A percentile compares a stretch with the other conserved stretches of the same genome.
phyloP scores from a whole-genome alignment of 2,113 vertebrate species.

The Mus pahari region DNA sequence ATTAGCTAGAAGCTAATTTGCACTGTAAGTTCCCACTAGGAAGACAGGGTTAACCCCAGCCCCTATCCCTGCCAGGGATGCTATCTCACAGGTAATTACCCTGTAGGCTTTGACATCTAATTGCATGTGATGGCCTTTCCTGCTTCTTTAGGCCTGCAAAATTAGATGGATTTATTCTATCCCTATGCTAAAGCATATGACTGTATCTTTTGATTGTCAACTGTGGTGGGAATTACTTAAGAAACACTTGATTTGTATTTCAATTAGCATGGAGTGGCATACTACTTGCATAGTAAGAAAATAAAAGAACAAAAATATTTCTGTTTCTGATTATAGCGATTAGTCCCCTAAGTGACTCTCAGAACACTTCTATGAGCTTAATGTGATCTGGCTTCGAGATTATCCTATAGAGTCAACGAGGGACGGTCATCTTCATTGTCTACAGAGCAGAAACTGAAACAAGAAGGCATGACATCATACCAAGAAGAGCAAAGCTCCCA shows the following conservation, averaged over 20 bases:
- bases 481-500: slow-evolving; percentile 2
- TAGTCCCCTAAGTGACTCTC: neutral
- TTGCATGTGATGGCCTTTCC: neutral
- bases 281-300: neutral
- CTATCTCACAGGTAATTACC: slow-evolving; percentile 31
- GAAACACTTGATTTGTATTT: neutral
- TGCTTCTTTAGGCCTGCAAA: slow-evolving; percentile 26
- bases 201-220: neutral
- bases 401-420: neutral
- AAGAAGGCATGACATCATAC: neutral
- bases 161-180: neutral
- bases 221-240: neutral
- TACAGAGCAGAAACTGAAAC: neutral
- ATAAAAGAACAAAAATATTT: neutral
- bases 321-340: neutral
- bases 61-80: slow-evolving; percentile 47
- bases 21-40: slow-evolving; percentile 55
- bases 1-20: slow-evolving; percentile 71
- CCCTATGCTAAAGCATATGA: neutral
- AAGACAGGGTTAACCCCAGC: slow-evolving; percentile 38
- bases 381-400: neutral
- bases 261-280: neutral
- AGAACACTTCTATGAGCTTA: neutral
- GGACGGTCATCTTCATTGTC: neutral
- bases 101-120: neutral